Base-by-base conservation (phyloP, 1,140 invertebrate species). In the Cylas formicarius region DNA sequence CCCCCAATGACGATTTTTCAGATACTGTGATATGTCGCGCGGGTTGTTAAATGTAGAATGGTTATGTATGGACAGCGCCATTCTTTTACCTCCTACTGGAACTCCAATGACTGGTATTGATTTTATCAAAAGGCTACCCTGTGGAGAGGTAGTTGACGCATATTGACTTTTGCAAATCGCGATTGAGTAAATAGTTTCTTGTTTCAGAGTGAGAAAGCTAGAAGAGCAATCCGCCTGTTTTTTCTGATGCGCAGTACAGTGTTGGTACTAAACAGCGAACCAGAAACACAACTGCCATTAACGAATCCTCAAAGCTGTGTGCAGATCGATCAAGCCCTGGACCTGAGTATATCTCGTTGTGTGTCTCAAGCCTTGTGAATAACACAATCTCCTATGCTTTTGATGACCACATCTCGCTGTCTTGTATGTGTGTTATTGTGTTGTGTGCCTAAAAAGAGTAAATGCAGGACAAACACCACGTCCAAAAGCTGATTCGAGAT, bases 41-140 rank as follows among this genome's bases (percentile, higher is more conserved):
- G 75, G 80, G 20, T 82, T 84, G 6, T 65, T 96, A 21, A 96
- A 94, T 72, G 90, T 93, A 1, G 90, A 95, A 64, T 90, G 84
- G 76, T 60, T 94, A 14, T 88, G 90, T 73, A 92, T 91, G 86
- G 95, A 99, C 69, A 89, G 91, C n/a, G 90, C 88, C 37, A 85
- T 99, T 53, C 71, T 99, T 28, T 70, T 99, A 44, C 92, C 94
- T 2, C 95, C 95, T 1, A 95, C 90, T n/a, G 86, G 89, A 10
- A 97, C 94, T 0, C 93, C 95, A 0, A 81, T 98, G 71, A 96
- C 93, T 14, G 93, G 93, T 0, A 93, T 98, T 55, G 84, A 88
- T 54, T 97, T 99, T 62, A 86, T 82, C 29, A 94, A 96, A 65
- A 72, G 95, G 56, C 69, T 98, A 29, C 93, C 96, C 3, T 97